phyloP scores from a whole-genome alignment of 2,888 invertebrate genomes.

The Euzetes globulus region DNA sequence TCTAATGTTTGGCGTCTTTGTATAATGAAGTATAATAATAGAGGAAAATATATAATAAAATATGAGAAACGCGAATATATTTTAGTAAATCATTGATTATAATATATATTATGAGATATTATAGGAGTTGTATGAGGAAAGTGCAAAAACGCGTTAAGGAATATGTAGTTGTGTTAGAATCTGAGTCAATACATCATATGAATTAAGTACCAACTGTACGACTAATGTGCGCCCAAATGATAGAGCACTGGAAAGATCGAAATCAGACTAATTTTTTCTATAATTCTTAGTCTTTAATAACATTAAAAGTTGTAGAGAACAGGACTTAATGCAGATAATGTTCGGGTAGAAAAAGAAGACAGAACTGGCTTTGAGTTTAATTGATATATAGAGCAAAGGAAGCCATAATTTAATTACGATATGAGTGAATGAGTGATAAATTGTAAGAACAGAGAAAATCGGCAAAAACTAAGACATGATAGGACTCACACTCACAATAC shows the following conservation, averaged over 20 bases:
- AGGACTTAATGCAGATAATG: conserved; percentile 3
- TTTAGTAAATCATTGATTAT: not conserved
- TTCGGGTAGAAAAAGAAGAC: not conserved
- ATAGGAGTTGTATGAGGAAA: no score
- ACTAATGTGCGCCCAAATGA: not conserved
- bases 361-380: not conserved
- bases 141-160: not conserved
- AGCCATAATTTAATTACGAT: conserved; percentile 21
- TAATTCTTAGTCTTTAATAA: not conserved
- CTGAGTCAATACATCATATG: not conserved
- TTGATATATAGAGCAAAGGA: conserved; percentile 18
- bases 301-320: not conserved
- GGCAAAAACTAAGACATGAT: not conserved
- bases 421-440: conserved; percentile 10
- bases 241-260: not conserved
- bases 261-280: conserved; percentile 1
- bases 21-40: no score
- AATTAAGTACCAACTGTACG: not conserved
- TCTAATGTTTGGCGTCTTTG: no score
- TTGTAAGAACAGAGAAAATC: conserved; percentile 1
- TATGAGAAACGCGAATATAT: no score
- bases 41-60: no score
- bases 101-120: not conserved
- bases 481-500: no score
- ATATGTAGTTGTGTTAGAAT: not conserved